phyloP scores from a whole-genome alignment of 2,113 vertebrate species.

The Ivindomyrus marchei region DNA sequence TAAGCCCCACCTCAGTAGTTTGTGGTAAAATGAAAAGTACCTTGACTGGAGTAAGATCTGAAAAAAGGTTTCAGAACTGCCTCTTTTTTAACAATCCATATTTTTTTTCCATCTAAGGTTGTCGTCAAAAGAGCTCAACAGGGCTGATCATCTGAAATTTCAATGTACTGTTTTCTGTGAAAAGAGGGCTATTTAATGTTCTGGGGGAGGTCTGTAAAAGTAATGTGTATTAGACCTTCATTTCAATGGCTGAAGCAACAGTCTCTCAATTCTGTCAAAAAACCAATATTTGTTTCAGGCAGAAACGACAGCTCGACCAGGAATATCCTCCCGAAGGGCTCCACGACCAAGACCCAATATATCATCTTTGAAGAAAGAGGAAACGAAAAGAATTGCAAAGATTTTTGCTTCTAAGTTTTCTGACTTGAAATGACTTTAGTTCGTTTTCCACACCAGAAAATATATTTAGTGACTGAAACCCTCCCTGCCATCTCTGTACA shows the following conservation, averaged over 20 bases:
- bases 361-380: slow-evolving; percentile 54
- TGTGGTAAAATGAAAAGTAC: no score
- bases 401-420: slow-evolving; percentile 76
- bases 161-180: background rate
- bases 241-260: background rate
- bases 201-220: background rate
- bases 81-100: background rate
- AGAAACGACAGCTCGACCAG: background rate
- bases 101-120: background rate
- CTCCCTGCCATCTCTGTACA: background rate
- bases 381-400: slow-evolving; percentile 74
- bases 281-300: slow-evolving; percentile 37
- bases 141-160: background rate
- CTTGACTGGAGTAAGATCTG: no score
- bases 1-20: no score
- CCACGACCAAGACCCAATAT: slow-evolving; percentile 47
- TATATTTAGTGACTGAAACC: background rate
- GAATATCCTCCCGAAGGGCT: slow-evolving; percentile 34
- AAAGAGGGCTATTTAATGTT: background rate
- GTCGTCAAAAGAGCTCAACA: background rate
- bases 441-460: background rate
- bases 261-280: background rate
- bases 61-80: no score
- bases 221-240: background rate
- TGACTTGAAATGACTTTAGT: slow-evolving; percentile 42